phyloP scores from a whole-genome alignment of 2,797 vertebrate species.

The Anableps anableps region DNA sequence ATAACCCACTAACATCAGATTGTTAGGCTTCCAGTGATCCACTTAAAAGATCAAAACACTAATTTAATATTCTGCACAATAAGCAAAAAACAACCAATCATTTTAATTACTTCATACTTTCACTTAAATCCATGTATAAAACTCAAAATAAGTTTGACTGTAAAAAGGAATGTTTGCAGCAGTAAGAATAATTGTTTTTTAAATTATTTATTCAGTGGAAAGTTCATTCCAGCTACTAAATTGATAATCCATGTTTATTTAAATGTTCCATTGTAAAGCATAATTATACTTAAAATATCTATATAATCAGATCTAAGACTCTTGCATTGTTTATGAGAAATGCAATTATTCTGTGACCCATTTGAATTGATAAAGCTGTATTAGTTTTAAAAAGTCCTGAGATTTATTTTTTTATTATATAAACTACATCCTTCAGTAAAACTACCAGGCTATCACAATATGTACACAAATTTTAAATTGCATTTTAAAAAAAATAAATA shows the following conservation, averaged over 20 bases:
- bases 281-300: neutral
- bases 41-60: too few relatives aligned
- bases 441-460: neutral
- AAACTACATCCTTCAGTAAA: neutral
- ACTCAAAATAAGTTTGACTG: neutral
- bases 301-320: neutral
- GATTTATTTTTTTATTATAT: neutral
- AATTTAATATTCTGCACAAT: too few relatives aligned
- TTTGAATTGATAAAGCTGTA: neutral
- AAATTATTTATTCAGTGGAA: neutral
- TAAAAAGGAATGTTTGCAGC: neutral
- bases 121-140: neutral
- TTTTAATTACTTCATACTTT: too few relatives aligned
- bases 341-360: neutral
- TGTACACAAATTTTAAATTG: neutral
- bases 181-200: neutral
- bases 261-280: neutral
- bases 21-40: too few relatives aligned
- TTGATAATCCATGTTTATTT: neutral
- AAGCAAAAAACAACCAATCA: too few relatives aligned
- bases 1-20: neutral
- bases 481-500: too few relatives aligned
- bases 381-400: neutral
- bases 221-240: neutral
- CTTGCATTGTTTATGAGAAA: neutral